Evolutionary conservation across 2,888 invertebrate species (phyloP).

Genomic region (Neoaliturus tenellus): DNA sequence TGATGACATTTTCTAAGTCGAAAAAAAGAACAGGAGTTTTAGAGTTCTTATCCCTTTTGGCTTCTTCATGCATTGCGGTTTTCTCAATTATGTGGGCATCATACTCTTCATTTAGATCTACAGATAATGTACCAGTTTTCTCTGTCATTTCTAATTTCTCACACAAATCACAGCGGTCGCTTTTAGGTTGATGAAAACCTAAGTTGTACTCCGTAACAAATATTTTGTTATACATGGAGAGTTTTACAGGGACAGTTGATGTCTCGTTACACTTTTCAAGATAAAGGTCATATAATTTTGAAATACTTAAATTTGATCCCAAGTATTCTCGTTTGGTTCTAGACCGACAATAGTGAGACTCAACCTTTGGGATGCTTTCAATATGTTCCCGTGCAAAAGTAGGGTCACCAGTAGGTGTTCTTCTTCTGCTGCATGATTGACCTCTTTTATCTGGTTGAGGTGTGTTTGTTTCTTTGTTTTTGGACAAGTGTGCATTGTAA

Average conservation of each 20-base stretch:
- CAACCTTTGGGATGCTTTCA: constrained; percentile 34
- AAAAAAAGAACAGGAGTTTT: constrained; percentile 32
- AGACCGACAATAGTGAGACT: constrained; percentile 29
- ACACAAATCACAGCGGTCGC: constrained; percentile 36
- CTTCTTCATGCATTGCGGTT: constrained; percentile 29
- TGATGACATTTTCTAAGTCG: constrained; percentile 36
- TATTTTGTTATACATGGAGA: constrained; percentile 40
- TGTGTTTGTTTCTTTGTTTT: constrained; percentile 47
- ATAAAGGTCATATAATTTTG: constrained; percentile 20
- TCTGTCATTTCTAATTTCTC: constrained; percentile 16
- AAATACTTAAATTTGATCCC: constrained; percentile 31
- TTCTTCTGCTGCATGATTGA: constrained; percentile 12
- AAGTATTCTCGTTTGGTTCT: constrained; percentile 35
- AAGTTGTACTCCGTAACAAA: constrained; percentile 25
- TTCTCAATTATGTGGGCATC: constrained; percentile 25
- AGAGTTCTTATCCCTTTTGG: constrained; percentile 40
- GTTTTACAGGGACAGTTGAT: constrained; percentile 28
- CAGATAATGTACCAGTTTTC: constrained; percentile 28
- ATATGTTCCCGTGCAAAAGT: constrained; percentile 32
- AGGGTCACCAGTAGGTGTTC: constrained; percentile 28
- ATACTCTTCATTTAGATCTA: constrained; percentile 27
- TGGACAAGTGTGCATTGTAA: constrained; percentile 41
- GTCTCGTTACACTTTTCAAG: constrained; percentile 40
- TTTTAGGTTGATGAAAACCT: constrained; percentile 39
- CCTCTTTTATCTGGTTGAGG: constrained; percentile 50